These are phyloP conservation scores for Lasiurus borealis DNA, from an alignment of 2,113 vertebrate genomes.

Conservation along the genomic window DNA sequence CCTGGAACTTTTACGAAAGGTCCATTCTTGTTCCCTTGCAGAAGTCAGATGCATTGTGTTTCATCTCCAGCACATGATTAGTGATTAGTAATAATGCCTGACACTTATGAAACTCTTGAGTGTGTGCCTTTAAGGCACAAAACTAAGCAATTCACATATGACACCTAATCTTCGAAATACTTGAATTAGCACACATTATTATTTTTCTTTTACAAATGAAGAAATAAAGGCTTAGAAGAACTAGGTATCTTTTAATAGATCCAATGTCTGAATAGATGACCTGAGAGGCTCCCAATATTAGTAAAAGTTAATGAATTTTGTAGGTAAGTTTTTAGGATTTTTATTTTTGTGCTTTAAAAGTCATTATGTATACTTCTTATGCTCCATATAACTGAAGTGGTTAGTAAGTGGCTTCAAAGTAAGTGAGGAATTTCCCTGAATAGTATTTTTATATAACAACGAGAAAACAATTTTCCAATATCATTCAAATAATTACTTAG, in stretches of 20 bases:
- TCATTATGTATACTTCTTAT: neutral
- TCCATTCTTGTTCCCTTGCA: neutral
- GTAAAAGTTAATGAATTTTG: neutral
- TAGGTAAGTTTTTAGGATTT: neutral
- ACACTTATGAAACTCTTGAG: neutral
- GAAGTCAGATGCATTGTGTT: neutral
- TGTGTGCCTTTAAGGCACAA: neutral
- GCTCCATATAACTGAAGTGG: neutral
- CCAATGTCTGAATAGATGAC: neutral
- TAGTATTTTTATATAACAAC: conserved; percentile 11
- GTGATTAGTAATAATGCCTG: neutral
- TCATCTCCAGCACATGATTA: neutral
- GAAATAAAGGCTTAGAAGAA: neutral
- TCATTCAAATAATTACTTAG: neutral
- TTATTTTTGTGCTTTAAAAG: neutral
- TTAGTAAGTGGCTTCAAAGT: neutral
- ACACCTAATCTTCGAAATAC: conserved; percentile 48
- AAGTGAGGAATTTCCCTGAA: conserved; percentile 7
- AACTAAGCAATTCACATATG: conserved; percentile 17
- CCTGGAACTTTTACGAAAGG: neutral
- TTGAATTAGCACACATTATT: neutral
- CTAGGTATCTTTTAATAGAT: neutral
- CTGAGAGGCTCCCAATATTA: neutral
- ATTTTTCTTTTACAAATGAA: conserved; percentile 45
- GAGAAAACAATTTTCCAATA: neutral